phyloP scores from a whole-genome alignment of 2,888 invertebrate species.

The Alitta virens region DNA sequence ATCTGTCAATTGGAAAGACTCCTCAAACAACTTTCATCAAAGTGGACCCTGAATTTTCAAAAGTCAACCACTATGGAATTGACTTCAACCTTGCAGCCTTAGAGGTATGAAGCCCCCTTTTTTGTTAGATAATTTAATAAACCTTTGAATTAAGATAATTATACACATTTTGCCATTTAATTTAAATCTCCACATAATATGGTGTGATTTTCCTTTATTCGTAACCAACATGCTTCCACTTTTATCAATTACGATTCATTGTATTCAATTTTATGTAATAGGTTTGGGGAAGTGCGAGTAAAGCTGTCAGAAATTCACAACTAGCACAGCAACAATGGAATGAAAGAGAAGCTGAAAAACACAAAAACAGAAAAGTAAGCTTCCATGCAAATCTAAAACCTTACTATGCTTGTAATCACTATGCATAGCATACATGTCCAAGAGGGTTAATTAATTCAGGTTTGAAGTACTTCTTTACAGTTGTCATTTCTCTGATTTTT shows the following conservation, averaged over 20 bases:
- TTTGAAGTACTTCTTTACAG: too few relatives aligned
- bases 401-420: background rate
- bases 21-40: slow-evolving; percentile 73
- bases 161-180: too few relatives aligned
- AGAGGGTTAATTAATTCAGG: too few relatives aligned
- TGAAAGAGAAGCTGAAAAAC: slow-evolving; percentile 81
- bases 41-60: slow-evolving; percentile 74
- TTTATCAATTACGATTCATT: too few relatives aligned
- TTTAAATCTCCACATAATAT: too few relatives aligned
- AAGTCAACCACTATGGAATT: slow-evolving; percentile 59
- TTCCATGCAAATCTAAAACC: background rate
- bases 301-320: slow-evolving; percentile 67
- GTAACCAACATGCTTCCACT: too few relatives aligned
- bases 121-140: too few relatives aligned
- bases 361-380: slow-evolving; percentile 46
- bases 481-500: background rate
- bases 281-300: slow-evolving; percentile 60
- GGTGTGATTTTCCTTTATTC: too few relatives aligned
- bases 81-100: slow-evolving; percentile 39
- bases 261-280: too few relatives aligned
- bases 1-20: slow-evolving; percentile 78
- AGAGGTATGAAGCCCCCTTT: slow-evolving; percentile 33
- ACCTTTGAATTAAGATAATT: too few relatives aligned
- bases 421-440: background rate
- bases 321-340: slow-evolving; percentile 89